Evolutionary conservation across 2,113 vertebrate species (phyloP).

Genomic region (Anseranas semipalmata): DNA sequence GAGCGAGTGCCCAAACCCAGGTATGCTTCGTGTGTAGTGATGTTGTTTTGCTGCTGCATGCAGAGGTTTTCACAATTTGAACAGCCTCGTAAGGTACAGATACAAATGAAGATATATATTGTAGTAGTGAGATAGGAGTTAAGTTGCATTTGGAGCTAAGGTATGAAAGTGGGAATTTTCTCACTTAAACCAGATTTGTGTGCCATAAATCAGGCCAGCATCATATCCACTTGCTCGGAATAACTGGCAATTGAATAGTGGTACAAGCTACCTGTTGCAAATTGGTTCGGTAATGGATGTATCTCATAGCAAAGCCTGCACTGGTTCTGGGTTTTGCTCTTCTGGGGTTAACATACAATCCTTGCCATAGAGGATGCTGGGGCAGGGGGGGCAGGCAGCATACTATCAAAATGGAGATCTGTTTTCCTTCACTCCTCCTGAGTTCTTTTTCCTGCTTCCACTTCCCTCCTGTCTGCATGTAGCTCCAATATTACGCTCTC

Average conservation of each 20-base stretch:
- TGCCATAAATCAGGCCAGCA: neutral
- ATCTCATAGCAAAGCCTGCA: neutral
- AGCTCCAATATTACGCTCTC: neutral
- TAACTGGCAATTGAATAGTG: neutral
- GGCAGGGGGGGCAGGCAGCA: neutral
- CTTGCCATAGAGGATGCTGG: neutral
- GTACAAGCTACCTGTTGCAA: neutral
- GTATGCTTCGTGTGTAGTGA: slow-evolving; percentile 65
- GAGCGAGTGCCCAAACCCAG: slow-evolving; percentile 95
- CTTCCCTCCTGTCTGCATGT: neutral
- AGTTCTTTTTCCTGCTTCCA: neutral
- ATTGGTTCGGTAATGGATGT: neutral
- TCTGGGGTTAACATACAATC: neutral
- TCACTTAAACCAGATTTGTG: neutral
- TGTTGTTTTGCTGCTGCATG: neutral
- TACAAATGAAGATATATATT: neutral
- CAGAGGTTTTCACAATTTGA: neutral
- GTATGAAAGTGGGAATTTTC: neutral
- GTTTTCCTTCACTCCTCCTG: neutral
- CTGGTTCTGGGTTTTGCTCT: neutral
- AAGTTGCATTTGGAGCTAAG: neutral
- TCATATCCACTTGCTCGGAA: neutral
- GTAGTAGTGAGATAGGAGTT: neutral
- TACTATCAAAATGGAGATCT: neutral
- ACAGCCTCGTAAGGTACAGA: neutral